A percentile compares a stretch with the other conserved stretches of the same genome.
phyloP scores from a whole-genome alignment of 23 tunicate species.

The Clavelina lepadiformis region DNA sequence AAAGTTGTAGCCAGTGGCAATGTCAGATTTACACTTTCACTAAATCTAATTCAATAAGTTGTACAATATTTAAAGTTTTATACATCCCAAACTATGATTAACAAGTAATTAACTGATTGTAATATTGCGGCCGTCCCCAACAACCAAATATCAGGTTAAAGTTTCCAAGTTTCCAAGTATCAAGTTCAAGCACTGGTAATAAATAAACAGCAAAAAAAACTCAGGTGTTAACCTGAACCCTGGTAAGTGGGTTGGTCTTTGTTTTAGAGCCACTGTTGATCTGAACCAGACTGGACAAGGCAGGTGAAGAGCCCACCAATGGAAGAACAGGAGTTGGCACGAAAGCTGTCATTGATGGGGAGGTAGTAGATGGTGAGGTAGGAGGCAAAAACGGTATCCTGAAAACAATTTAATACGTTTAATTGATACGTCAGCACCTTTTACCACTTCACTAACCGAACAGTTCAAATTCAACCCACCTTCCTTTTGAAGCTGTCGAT shows the following conservation, averaged over 20 bases:
- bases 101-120: too few relatives aligned
- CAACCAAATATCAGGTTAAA: too few relatives aligned
- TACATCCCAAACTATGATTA: too few relatives aligned
- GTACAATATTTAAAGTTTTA: too few relatives aligned
- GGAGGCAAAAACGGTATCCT: conserved; percentile 42
- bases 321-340: conserved; percentile 15
- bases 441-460: too few relatives aligned
- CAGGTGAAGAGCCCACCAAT: conserved; percentile 49
- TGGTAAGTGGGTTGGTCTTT: conserved; percentile 17
- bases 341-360: background rate
- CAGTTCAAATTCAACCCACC: conserved; percentile 24
- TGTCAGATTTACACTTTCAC: too few relatives aligned
- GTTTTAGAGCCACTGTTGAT: background rate
- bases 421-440: background rate
- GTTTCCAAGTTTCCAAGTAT: too few relatives aligned
- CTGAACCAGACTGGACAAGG: conserved; percentile 18
- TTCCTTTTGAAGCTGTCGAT: conserved; percentile 81
- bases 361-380: conserved; percentile 29
- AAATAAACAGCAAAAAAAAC: too few relatives aligned
- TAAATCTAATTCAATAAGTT: too few relatives aligned
- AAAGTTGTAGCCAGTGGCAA: too few relatives aligned
- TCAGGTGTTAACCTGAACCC: conserved; percentile 51
- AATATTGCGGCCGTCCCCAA: too few relatives aligned
- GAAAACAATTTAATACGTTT: background rate
- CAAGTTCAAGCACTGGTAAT: too few relatives aligned